Evolutionary conservation across 2,888 invertebrate species (phyloP).

Genomic region (Anticlea derivata): DNA sequence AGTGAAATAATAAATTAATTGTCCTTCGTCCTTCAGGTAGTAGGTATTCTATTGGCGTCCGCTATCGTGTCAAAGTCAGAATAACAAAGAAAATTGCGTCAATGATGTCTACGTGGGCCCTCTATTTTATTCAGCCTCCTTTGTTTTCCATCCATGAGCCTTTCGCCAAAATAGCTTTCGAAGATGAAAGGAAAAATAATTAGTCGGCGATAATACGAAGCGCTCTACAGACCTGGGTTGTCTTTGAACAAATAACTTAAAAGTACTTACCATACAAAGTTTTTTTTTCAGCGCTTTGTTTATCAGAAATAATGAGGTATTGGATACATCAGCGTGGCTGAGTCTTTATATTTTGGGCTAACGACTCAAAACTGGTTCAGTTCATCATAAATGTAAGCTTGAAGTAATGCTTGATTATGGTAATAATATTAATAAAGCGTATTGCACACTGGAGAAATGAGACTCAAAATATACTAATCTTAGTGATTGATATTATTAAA

Average conservation of each 20-base stretch:
- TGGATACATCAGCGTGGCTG: too few relatives aligned
- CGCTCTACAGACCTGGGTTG: slow-evolving; percentile 36
- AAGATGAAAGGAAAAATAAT: slow-evolving; percentile 71
- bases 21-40: slow-evolving; percentile 14
- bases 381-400: too few relatives aligned
- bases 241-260: not conserved
- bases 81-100: slow-evolving; percentile 65
- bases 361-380: too few relatives aligned
- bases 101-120: slow-evolving; percentile 53
- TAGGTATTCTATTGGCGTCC: slow-evolving; percentile 31
- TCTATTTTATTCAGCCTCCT: slow-evolving; percentile 62
- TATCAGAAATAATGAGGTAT: not conserved
- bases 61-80: slow-evolving; percentile 40
- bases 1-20: slow-evolving; percentile 24
- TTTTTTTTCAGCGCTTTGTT: too few relatives aligned
- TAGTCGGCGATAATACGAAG: slow-evolving; percentile 47
- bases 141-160: slow-evolving; percentile 59
- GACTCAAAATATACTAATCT: too few relatives aligned
- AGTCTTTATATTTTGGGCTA: too few relatives aligned
- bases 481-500: too few relatives aligned
- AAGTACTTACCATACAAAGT: too few relatives aligned
- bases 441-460: too few relatives aligned
- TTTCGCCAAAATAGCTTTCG: slow-evolving; percentile 63
- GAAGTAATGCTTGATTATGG: too few relatives aligned
- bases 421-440: too few relatives aligned